Percentiles rank a stretch among this genome's conserved stretches.
phyloP scores from a whole-genome alignment of 2,888 invertebrate genomes.

The Melanostoma mellinum region DNA sequence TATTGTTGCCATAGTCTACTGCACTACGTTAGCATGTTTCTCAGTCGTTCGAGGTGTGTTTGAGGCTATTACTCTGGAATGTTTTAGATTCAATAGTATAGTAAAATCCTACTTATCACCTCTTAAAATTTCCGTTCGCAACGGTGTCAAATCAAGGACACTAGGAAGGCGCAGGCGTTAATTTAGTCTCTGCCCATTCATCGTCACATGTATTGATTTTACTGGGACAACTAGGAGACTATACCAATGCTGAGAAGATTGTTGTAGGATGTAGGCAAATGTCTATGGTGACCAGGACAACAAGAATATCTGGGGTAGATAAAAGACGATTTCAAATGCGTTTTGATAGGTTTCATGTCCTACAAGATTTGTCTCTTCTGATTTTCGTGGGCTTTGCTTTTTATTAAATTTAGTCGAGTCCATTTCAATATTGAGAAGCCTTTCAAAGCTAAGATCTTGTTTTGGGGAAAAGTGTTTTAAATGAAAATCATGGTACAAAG shows the following conservation, averaged over 20 bases:
- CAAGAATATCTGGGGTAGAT: too few species aligned
- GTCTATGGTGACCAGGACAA: constrained; percentile 15
- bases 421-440: too few species aligned
- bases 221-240: constrained; percentile 37
- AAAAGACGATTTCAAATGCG: too few species aligned
- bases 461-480: too few species aligned
- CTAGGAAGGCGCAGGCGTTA: constrained; percentile 40
- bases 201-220: constrained; percentile 43
- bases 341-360: too few species aligned
- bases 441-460: too few species aligned
- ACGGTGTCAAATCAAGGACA: constrained; percentile 69
- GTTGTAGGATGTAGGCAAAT: constrained; percentile 20
- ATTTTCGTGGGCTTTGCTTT: too few species aligned
- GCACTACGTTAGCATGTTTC: constrained; percentile 45
- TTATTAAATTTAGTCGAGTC: too few species aligned
- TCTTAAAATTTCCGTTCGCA: constrained; percentile 10
- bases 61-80: constrained; percentile 16
- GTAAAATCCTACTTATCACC: background rate
- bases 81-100: constrained; percentile 8
- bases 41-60: constrained; percentile 42
- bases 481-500: too few species aligned
- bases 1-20: constrained; percentile 6
- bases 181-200: constrained; percentile 4
- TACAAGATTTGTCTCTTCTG: too few species aligned
- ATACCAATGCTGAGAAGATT: constrained; percentile 55